Conservation (phyloP, 2,113 vertebrate genomes). For the Ciconia stormi region DNA sequence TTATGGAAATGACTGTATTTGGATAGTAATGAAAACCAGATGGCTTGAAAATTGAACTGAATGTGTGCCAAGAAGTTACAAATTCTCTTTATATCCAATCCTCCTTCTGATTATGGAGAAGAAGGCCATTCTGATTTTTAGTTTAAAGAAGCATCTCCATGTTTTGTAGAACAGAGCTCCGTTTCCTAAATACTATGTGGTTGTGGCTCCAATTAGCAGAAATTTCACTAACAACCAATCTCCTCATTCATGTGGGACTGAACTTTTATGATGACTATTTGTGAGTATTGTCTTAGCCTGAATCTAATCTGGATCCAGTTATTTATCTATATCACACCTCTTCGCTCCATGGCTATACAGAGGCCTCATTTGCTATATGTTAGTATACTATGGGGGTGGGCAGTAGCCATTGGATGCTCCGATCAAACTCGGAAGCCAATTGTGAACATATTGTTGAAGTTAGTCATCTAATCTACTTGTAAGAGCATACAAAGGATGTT, state of each 20-base stretch:
- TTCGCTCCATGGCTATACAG: neutral
- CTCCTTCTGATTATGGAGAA: neutral
- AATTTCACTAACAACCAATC: neutral
- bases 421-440: neutral
- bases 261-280: neutral
- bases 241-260: neutral
- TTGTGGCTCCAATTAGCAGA: neutral
- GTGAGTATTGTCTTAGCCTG: neutral
- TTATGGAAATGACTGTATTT: slow-evolving; percentile 22
- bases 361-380: neutral
- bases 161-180: neutral
- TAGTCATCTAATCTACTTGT: neutral
- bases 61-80: neutral
- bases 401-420: neutral
- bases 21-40: slow-evolving; percentile 7
- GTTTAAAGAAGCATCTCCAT: neutral
- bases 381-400: neutral
- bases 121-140: neutral
- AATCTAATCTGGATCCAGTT: neutral
- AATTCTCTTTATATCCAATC: neutral
- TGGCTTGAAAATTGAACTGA: neutral
- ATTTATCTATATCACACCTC: neutral
- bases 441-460: neutral
- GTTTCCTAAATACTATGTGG: neutral
- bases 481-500: neutral